Percentiles rank a stretch among this genome's conserved stretches.
phyloP scores from a whole-genome alignment of 1,140 invertebrate species.

The Hylyphantes graminicola region DNA sequence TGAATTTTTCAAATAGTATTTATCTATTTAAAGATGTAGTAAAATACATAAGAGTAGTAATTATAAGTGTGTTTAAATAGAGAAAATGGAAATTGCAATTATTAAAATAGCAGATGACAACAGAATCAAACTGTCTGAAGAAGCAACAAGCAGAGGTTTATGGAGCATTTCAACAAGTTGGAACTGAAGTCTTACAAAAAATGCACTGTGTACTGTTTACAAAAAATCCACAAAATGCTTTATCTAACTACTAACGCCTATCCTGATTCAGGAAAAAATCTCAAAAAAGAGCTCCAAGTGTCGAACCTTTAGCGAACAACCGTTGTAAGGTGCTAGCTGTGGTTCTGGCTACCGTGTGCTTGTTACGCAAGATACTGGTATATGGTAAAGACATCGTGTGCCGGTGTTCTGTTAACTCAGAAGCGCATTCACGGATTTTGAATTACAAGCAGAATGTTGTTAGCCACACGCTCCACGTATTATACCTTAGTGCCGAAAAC shows the following conservation, averaged over 20 bases:
- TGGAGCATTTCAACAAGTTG: too few relatives aligned
- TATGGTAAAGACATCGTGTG: constrained; percentile 5
- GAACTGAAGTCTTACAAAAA: too few relatives aligned
- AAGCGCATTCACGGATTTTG: constrained; percentile 21
- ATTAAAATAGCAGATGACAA: too few relatives aligned
- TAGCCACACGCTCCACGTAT: constrained; percentile 13
- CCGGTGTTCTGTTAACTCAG: constrained; percentile 8
- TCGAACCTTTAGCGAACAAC: background rate
- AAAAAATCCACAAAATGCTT: too few relatives aligned
- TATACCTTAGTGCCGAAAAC: background rate
- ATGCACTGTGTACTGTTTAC: too few relatives aligned
- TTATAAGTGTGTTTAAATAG: too few relatives aligned
- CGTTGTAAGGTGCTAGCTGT: background rate
- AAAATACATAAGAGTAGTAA: too few relatives aligned
- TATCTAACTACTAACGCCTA: constrained; percentile 33
- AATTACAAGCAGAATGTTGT: constrained; percentile 1
- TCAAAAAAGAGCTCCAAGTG: constrained; percentile 28
- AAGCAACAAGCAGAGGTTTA: too few relatives aligned
- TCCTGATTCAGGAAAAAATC: constrained; percentile 22
- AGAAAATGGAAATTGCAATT: too few relatives aligned
- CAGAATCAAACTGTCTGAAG: too few relatives aligned
- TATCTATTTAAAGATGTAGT: too few relatives aligned
- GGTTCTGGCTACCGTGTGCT: background rate
- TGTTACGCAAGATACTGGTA: background rate
- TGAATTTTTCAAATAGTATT: too few relatives aligned